Base-by-base conservation (phyloP, 2,797 vertebrate genomes). In the Hippocampus kuda region DNA sequence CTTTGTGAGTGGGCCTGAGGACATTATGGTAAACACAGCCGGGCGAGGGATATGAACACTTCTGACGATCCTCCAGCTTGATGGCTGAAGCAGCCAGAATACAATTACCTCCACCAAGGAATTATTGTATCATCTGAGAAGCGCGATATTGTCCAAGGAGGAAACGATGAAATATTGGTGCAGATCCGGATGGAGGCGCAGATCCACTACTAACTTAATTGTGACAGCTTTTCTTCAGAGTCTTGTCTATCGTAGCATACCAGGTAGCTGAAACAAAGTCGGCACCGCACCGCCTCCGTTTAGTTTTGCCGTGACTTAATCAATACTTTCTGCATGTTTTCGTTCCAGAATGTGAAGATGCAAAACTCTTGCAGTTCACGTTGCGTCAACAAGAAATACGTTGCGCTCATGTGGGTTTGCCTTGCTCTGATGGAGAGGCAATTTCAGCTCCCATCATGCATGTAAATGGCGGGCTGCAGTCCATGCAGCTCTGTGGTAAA, bases 401-500 rank as follows among this genome's bases (percentile, higher is more conserved):
- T 49, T 48, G 6, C 44, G 15, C 42, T 27, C 44, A 12, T 8
- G 62, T 42, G 12, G 22, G 34, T n/a, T 44, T 27, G 63, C 46
- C 63, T 48, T 48, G 24, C 24, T 48, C 49, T 30, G 63, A 65
- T 65, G 63, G 46, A 65, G 63, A 65, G 63, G 42, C 24, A 53
- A 61, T 74, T 70, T 59, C 34, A 42, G 38, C 53, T 64, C 69
- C 60, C 16, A 48, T 15, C 54, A 7, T 53, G 34, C 30, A 56
- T 66, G 34, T 62, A 67, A 71, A 70, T 71, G 59, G n/a, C 54
- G 49, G 75, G 20, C 15, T 20, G 16, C 46, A 4, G 46, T 48
- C 10, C 46, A 15, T 30, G 59, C 62, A 65, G 66, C 69, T 66
- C 70, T 72, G 46, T 66, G 56, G 62, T 64, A 65, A 75, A 76